A percentile compares a stretch with the other conserved stretches of the same genome.
These are phyloP conservation scores for Linurgus olivaceus DNA, from an alignment of 2,797 vertebrate species.

Conservation along the genomic window DNA sequence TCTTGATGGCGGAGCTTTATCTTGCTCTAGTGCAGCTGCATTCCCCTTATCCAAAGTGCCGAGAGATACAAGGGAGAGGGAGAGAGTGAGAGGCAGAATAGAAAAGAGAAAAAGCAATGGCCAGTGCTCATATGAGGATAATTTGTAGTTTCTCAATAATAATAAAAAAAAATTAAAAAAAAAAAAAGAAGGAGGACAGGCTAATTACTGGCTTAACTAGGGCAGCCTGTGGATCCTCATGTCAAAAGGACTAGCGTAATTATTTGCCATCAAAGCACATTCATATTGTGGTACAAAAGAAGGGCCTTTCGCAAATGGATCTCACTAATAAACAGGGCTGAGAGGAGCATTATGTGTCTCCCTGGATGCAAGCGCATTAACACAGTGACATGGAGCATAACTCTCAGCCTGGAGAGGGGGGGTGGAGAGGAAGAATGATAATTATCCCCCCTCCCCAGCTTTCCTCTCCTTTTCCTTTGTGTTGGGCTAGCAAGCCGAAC, in stretches of 20 bases:
- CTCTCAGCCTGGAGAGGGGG: conserved; percentile 79
- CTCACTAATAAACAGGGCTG: conserved; percentile 91
- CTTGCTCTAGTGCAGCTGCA: conserved; percentile 90
- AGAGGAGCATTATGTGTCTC: conserved; percentile 90
- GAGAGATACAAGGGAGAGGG: conserved; percentile 80
- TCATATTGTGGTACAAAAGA: conserved; percentile 96
- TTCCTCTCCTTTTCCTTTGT: conserved; percentile 75
- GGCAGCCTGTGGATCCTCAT: conserved; percentile 95
- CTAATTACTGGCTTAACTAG: conserved; percentile 99
- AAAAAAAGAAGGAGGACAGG: conserved; percentile 81
- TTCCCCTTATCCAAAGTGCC: conserved; percentile 86
- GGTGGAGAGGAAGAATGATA: conserved; percentile 77
- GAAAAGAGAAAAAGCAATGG: conserved; percentile 82
- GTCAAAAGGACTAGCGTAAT: conserved; percentile 98
- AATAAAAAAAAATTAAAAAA: conserved; percentile 60
- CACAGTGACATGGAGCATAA: conserved; percentile 92
- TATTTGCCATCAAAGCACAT: conserved; percentile 99
- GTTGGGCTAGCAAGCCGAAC: conserved; percentile 78
- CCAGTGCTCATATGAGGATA: conserved; percentile 91
- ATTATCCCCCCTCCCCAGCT: conserved; percentile 82
- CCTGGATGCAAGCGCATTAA: conserved; percentile 85
- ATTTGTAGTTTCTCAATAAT: conserved; percentile 95
- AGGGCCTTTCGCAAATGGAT: conserved; percentile 94
- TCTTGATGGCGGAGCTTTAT: conserved; percentile 90
- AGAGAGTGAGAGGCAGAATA: conserved; percentile 67